Evolutionary conservation across 2,888 invertebrate species (phyloP), one percentile per base, ranked within the genome.

Genomic region (Cynaeus angustus): DNA sequence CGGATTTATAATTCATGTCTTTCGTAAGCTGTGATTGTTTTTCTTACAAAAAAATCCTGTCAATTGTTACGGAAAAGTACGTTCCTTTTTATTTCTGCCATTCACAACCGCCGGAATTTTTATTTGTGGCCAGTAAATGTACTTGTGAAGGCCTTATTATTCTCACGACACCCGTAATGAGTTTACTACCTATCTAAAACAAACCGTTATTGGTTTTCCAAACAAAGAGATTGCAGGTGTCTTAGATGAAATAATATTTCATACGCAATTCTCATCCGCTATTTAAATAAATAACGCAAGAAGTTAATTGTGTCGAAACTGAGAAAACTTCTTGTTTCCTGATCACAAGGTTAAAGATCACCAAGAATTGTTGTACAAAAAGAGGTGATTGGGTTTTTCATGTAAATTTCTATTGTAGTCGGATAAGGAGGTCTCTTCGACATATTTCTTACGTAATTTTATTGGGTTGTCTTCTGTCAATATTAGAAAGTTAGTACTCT

Each of bases 121-220:
- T 59, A 67, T 43, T 61, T 33, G 12, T 9, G 8, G 3, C 48
- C 37, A 71, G 71, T 70, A 70, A 72, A 72, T 59, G 68, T 66
- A 67, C 66, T 26, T 56, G 59, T 61, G 72, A 74, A 74, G 72
- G 72, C 62, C 66, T 66, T 64, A 45, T 66, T 62, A 58, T 70
- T 74, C 72, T 43, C 70, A 72, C 70, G 64, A 68, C 48, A 65
- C n/a, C n/a, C 50, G 64, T 59, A 45, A 58, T 58, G 10, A 43
- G 4, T 12, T 6, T 37, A 26, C 9, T 28, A 12, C 12, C 12
- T 33, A 12, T 26, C 12, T 53, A 37, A 14, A 30, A 53, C 4
- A 52, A 52, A 52, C 28, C 16, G 10, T 33, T 66, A 48, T 16
- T 59, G 41, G 41, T 41, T 21, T 13, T 21, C 43, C 45, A 45